Base-by-base conservation (phyloP, 2,113 vertebrate species). In the Larimichthys crocea region DNA sequence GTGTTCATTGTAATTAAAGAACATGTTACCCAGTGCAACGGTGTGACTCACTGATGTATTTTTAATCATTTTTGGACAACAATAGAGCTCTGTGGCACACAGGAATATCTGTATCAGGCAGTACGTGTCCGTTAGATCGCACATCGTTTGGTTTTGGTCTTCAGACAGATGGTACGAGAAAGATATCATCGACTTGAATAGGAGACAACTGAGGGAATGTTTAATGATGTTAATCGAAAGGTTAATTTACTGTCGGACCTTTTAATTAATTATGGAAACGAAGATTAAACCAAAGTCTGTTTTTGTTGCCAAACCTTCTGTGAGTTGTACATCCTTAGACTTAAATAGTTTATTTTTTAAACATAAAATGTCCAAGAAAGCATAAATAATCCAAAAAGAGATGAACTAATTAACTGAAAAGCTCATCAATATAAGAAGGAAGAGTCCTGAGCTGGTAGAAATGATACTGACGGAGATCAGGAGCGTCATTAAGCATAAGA, bases 401-500 rank as follows among this genome's bases (percentile, higher is more conserved):
- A 8, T 40, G 35, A 40, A 24, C 46, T n/a, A 5, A 52, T 57
- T 26, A 29, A 68, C 55, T 52, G 26, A 57, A 8, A 17, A 63
- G 57, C n/a, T 49, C 65, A 35, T 40, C 35, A 46, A 75, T 26
- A 53, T 3, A 50, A 57, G 44, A 29, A 65, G 10, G 4, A 57
- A 22, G 31, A 70, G 16, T 24, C 65, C 56, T 64, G 56, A 62
- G 68, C 40, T 48, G 14, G 52, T 24, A 53, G 70, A 22, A 75
- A 26, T 57, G 22, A 65, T 10, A 3, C 60, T 17, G 72, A 71
- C 17, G 2, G 1, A 57, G 5, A 24, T n/a, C 29, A 65, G 60
- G 53, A 31, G 42, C 55, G 29, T 69, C 46, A 74, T 55, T 61
- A 74, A 63, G 62, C 26, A 76, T 50, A 60, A 67, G n/a, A 10